Conservation (phyloP, 2,113 vertebrate genomes). For the Chloropsis cyanopogon region DNA sequence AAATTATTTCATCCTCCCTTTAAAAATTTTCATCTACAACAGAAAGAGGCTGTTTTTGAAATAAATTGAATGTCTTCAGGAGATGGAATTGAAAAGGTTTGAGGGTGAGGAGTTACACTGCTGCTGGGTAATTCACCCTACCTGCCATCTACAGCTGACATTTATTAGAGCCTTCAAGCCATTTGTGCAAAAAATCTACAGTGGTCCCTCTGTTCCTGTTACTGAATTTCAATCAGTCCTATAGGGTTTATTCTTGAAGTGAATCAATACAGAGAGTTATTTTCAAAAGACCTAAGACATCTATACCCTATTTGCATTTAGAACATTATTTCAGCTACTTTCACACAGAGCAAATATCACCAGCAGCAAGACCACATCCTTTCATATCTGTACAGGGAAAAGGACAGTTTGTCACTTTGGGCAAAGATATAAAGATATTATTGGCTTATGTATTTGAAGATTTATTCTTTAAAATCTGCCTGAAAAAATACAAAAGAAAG, state of each 20-base stretch:
- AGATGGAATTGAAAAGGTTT: not conserved
- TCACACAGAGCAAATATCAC: slow-evolving; percentile 54
- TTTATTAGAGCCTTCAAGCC: not conserved
- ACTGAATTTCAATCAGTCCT: not conserved
- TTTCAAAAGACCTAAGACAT: slow-evolving; percentile 55
- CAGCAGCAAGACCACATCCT: slow-evolving; percentile 36
- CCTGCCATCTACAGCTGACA: not conserved
- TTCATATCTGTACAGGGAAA: slow-evolving; percentile 23
- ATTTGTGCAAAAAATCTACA: not conserved
- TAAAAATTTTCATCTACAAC: not conserved
- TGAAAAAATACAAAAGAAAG: not conserved
- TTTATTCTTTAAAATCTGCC: not conserved
- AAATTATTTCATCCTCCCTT: not conserved
- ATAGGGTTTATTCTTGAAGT: not conserved
- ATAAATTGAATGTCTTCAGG: not conserved
- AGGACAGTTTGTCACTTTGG: slow-evolving; percentile 1
- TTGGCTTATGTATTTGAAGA: not conserved
- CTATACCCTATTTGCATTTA: slow-evolving; percentile 35
- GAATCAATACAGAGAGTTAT: slow-evolving; percentile 48
- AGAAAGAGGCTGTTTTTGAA: not conserved
- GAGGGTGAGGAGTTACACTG: too few species aligned
- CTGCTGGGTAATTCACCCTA: not conserved
- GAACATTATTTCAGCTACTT: slow-evolving; percentile 58
- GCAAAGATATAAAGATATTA: slow-evolving; percentile 32
- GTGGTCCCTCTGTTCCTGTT: not conserved